A percentile compares a stretch with the other conserved stretches of the same genome.
phyloP scores from a whole-genome alignment of 2,797 vertebrate species.

The Fratercula arctica region DNA sequence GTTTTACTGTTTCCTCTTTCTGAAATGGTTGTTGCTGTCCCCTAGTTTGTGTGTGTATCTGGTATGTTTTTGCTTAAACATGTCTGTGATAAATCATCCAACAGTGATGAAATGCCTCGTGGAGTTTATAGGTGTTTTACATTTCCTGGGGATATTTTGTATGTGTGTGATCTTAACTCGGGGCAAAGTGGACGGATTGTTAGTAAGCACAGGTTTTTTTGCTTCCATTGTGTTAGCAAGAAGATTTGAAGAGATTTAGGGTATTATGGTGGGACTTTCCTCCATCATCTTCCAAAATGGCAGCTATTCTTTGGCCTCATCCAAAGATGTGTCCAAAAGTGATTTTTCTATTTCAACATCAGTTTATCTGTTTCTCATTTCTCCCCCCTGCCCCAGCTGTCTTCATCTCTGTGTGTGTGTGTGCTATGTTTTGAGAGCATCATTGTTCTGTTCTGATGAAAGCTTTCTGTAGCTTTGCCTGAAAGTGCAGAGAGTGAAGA shows the following conservation, averaged over 20 bases:
- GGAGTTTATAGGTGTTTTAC: neutral
- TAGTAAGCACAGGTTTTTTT: neutral
- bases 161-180: neutral
- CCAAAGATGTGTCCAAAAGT: neutral
- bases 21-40: neutral
- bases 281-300: neutral
- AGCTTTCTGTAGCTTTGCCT: neutral
- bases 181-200: neutral
- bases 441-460: neutral
- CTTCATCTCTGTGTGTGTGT: neutral
- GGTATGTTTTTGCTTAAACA: neutral
- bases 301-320: neutral
- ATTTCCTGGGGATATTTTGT: neutral
- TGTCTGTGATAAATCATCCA: neutral
- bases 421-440: neutral
- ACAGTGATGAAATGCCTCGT: neutral
- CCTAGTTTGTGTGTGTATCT: neutral
- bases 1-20: neutral
- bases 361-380: neutral
- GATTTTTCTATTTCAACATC: neutral
- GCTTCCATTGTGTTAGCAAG: neutral
- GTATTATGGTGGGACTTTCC: neutral
- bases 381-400: neutral
- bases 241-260: neutral
- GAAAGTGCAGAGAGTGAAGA: neutral